Evolutionary conservation across 35 echinoderm and acorn worm species (phyloP), one percentile per base, ranked within the genome.

Genomic region (Heliocidaris erythrogramma): DNA sequence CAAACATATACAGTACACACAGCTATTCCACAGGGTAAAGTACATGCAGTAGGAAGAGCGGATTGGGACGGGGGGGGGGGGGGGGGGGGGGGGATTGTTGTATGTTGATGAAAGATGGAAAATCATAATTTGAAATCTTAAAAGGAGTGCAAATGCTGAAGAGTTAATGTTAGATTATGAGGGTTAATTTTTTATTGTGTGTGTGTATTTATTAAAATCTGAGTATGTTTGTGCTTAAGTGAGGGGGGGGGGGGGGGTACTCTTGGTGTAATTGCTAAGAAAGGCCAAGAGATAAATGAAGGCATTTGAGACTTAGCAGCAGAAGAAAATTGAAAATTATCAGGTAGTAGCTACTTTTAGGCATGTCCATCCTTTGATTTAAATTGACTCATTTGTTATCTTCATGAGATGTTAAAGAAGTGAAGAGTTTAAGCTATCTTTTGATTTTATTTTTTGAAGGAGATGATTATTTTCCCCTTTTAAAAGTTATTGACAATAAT

Each of bases 1-100:
- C 87, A 89, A 89, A 89, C 47, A 89, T 48, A 32, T 89, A 47
- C 30, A 78, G 65, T 21, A 78, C 65, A 78, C 65, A 78, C 27
- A 78, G 59, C 59, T 60, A 2, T 18, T 78, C 27, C 65, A 7
- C 27, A 18, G 65, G 65, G 65, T 78, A 78, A 78, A 78, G 60
- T 17, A 27, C 60, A 69, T 69, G 60, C 21, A 24, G 7, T 78
- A 78, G 18, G 65, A n/a, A 78, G 27, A 27, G 65, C 7, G 27
- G 35, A 42, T 42, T 42, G 35, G 35, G 35, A 42, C 3, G 0
- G 65, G 65, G 21, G 35, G 65, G 18, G 21, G 21, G 27, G 17
- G n/a, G n/a, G 24, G 61, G 61, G 61, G 24, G 65, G 18, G 21
- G 21, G 27, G 17, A 27, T 78, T 42, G 10, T 56, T 10, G 52